Conservation (phyloP, 2,888 invertebrate species). For the Chymomyza fuscimana region DNA sequence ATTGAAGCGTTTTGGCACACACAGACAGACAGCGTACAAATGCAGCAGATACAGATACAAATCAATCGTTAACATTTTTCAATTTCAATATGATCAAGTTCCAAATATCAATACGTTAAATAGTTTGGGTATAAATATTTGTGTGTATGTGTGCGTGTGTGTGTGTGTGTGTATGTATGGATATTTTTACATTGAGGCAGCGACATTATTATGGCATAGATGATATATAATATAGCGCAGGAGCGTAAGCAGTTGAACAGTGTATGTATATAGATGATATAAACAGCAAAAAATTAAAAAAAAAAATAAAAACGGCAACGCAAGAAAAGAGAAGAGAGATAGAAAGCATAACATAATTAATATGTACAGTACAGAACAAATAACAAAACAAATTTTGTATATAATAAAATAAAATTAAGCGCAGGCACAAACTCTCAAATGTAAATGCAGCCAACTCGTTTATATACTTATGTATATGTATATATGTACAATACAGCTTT, state of each 20-base stretch:
- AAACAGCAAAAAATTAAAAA: slow-evolving; percentile 31
- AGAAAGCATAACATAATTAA: neutral
- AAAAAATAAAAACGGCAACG: slow-evolving; percentile 30
- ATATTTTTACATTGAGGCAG: slow-evolving; percentile 6
- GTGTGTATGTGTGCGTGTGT: slow-evolving; percentile 11
- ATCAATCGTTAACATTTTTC: slow-evolving; percentile 26
- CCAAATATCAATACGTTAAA: neutral
- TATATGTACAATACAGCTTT: neutral
- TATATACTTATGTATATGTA: neutral
- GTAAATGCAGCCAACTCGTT: too few relatives aligned
- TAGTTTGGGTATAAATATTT: neutral
- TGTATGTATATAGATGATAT: neutral
- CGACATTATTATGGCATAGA: slow-evolving; percentile 4
- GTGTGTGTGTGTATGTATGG: slow-evolving; percentile 17
- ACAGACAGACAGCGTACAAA: slow-evolving; percentile 18
- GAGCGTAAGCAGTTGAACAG: neutral
- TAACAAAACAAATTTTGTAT: neutral
- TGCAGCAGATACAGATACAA: slow-evolving; percentile 34
- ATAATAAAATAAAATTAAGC: too few relatives aligned
- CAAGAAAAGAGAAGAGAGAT: slow-evolving; percentile 11
- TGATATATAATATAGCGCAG: neutral
- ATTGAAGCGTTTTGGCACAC: slow-evolving; percentile 40
- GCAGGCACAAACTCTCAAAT: neutral
- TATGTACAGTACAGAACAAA: slow-evolving; percentile 17
- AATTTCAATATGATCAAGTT: slow-evolving; percentile 16